A percentile compares a stretch with the other conserved stretches of the same genome.
These are phyloP conservation scores for Agriotes lineatus DNA, from an alignment of 2,888 invertebrate species.

Conservation along the genomic window DNA sequence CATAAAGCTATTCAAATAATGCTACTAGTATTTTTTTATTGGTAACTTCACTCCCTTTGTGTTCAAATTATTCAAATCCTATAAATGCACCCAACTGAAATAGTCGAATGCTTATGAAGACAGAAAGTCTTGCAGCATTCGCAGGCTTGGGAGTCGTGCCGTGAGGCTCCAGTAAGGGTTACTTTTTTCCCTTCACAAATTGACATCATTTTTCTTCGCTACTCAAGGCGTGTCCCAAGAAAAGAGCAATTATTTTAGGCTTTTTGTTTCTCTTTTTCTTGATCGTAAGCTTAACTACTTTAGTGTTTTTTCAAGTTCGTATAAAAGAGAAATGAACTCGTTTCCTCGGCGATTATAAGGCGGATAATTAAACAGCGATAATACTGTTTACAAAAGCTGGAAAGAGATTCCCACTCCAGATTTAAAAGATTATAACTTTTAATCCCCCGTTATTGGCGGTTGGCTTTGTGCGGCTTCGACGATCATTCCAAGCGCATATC, in stretches of 20 bases:
- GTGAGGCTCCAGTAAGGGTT: constrained; percentile 22
- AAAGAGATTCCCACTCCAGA: background rate
- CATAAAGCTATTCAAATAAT: too few relatives aligned
- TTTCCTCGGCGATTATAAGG: background rate
- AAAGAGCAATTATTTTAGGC: constrained; percentile 40
- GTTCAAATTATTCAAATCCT: too few relatives aligned
- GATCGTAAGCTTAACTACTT: constrained; percentile 32
- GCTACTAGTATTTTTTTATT: too few relatives aligned
- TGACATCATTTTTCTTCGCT: constrained; percentile 43
- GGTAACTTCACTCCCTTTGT: too few relatives aligned
- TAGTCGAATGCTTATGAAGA: constrained; percentile 7
- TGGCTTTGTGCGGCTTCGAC: too few relatives aligned
- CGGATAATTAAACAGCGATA: constrained; percentile 12
- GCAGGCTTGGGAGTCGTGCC: constrained; percentile 14
- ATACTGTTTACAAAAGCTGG: background rate
- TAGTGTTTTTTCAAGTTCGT: constrained; percentile 32
- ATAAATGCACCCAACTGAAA: constrained; percentile 10
- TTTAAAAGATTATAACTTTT: background rate
- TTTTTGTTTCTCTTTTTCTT: constrained; percentile 39
- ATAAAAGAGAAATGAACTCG: constrained; percentile 27
- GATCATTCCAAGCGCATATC: too few relatives aligned
- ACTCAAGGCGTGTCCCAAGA: constrained; percentile 40
- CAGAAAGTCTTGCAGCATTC: constrained; percentile 10
- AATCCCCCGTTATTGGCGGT: background rate
- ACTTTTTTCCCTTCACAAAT: constrained; percentile 38